Base-by-base conservation (phyloP, 2,113 vertebrate species). In the Siniperca knerii region DNA sequence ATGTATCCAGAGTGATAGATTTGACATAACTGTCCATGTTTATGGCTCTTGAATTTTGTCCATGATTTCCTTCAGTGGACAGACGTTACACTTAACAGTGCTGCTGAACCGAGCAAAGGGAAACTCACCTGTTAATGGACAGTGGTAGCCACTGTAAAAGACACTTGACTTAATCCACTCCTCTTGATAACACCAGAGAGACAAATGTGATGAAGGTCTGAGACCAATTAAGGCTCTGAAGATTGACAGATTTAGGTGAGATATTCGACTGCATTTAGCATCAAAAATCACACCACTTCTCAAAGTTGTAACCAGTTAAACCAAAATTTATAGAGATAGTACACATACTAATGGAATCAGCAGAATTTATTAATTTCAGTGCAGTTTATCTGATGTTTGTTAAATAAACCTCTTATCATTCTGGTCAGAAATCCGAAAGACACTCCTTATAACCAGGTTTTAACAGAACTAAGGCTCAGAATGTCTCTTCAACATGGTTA, bases 31-130 rank as follows among this genome's bases (percentile, higher is more conserved):
- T 35, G 71, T 87, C 70, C 54, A 42, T 9, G 61, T 71, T 73
- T 81, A 81, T 62, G 6, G 37, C 68, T 89, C 78, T 75, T 79
- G 82, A 29, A 73, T 83, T 60, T 37, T 60, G 79, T 80, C 83
- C 76, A 80, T 83, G 85, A 82, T 68, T 70, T 66, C 52, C 33
- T 6, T 77, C 67, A 84, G 67, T 81, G 77, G 68, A 70, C 73
- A 25, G 52, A 60, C 23, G 1, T 48, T 29, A 55, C 37, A 55
- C 61, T 72, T 60, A 64, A 57, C 50, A 21, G 23, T 25, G n/a
- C 58, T 12, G 58, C 70, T 18, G 11, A 79, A 16, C 55, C 0
- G 8, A 68, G 25, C n/a, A 40, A 21, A 71, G 52, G 33, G 40
- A 64, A 75, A 71, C 52, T 65, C 72, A 64, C 18, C 25, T 11